phyloP scores from a whole-genome alignment of 2,797 vertebrate genomes.

The Cossypha caffra region DNA sequence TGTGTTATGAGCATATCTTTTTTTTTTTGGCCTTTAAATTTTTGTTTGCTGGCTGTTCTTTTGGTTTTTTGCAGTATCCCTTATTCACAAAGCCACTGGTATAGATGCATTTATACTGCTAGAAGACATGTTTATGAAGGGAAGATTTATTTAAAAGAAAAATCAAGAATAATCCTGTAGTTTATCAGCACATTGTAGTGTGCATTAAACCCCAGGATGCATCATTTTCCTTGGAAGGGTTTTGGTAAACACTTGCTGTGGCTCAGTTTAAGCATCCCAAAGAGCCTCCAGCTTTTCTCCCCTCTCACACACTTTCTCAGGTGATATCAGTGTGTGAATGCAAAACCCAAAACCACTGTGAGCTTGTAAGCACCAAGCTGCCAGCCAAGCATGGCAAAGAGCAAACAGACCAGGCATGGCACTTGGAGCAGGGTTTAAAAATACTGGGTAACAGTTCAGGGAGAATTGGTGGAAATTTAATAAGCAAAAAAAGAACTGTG shows the following conservation, averaged over 20 bases:
- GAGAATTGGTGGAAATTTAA: slow-evolving; percentile 27
- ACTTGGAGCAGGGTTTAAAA: not conserved
- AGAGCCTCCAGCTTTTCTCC: not conserved
- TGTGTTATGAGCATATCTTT: not conserved
- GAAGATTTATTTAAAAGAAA: not conserved
- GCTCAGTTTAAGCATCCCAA: not conserved
- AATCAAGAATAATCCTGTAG: not conserved
- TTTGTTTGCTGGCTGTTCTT: not conserved
- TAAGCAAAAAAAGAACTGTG: slow-evolving; percentile 14
- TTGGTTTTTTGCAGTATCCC: not conserved
- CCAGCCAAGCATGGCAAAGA: not conserved
- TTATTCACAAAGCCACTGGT: not conserved
- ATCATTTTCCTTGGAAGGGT: not conserved
- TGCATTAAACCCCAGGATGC: not conserved
- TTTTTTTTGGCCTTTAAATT: not conserved
- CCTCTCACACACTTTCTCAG: not conserved
- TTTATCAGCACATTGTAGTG: not conserved
- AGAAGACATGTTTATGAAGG: not conserved
- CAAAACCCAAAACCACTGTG: not conserved
- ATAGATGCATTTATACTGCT: not conserved
- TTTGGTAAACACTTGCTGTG: not conserved
- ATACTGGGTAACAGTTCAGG: not conserved
- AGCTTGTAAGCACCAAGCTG: not conserved
- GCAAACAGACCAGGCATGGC: not conserved
- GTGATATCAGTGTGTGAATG: not conserved